Conservation (phyloP, 2,113 vertebrate genomes). For the Bos indicus region DNA sequence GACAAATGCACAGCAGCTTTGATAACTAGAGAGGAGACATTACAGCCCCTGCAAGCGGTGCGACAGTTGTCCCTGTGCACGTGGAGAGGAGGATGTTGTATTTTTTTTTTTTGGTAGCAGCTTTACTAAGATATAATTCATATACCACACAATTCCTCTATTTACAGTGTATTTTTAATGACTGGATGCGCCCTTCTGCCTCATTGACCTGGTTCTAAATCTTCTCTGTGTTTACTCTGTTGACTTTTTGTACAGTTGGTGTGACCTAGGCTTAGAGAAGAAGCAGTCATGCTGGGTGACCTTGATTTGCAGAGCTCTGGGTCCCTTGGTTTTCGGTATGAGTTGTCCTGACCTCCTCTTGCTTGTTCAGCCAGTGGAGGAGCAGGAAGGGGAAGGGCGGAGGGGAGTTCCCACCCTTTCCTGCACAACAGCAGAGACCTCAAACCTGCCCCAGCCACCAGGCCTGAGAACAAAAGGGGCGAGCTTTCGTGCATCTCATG, state of each 20-base stretch:
- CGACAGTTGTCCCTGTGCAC: rapidly evolving
- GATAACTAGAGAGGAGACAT: background rate
- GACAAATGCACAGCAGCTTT: rapidly evolving
- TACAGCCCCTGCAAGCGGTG: rapidly evolving
- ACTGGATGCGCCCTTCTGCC: background rate
- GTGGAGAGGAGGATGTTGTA: too few relatives aligned
- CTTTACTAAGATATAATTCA: background rate
- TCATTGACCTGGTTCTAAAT: background rate
- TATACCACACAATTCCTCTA: background rate
- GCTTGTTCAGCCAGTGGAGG: background rate
- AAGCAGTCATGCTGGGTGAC: background rate
- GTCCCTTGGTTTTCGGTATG: conserved; percentile 30
- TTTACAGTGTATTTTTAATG: background rate
- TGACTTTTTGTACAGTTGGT: background rate
- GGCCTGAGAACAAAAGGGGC: background rate
- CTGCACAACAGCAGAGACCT: conserved; percentile 56
- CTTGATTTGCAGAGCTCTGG: background rate
- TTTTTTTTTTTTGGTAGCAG: background rate
- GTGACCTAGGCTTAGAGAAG: background rate
- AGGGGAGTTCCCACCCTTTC: conserved; percentile 68
- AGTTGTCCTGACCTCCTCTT: conserved; percentile 51
- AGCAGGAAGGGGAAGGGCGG: conserved; percentile 74
- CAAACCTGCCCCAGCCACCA: background rate
- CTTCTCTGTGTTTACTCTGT: background rate
- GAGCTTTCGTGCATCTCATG: background rate